Conservation (phyloP, 2,113 vertebrate genomes). For the Aldabrachelys gigantea region DNA sequence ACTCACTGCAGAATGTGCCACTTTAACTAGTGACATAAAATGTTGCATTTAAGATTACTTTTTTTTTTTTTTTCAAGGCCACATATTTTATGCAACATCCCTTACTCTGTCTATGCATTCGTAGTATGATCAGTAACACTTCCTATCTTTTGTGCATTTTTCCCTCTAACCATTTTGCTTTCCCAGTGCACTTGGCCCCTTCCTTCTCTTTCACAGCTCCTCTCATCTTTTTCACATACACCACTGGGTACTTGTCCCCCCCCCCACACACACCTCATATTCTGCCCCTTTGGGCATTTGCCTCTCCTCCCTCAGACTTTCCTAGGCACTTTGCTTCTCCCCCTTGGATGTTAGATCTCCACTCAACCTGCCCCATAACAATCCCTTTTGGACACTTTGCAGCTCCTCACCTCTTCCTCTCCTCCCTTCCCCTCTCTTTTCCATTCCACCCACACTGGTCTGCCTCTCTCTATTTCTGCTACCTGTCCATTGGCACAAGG, state of each 20-base stretch:
- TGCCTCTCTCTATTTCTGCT: not conserved
- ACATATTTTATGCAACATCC: no score
- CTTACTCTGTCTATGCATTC: no score
- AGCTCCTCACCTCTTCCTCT: no score
- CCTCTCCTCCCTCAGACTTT: not conserved
- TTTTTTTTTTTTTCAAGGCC: no score
- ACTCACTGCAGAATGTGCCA: no score
- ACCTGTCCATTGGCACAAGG: not conserved
- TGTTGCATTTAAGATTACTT: no score
- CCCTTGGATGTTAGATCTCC: not conserved
- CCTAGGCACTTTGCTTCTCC: not conserved
- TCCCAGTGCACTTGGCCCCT: not conserved
- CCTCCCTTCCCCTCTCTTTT: not conserved
- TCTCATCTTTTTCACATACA: not conserved
- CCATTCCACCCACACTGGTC: not conserved
- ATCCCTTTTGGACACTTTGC: not conserved
- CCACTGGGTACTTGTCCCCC: not conserved
- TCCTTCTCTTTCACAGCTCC: not conserved
- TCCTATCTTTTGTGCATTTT: no score
- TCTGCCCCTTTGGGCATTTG: not conserved
- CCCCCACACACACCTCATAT: not conserved
- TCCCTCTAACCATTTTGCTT: not conserved
- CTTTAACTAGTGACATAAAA: no score
- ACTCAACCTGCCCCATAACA: not conserved
- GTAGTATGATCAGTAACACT: no score